Evolutionary conservation across 2,113 vertebrate genomes (phyloP).

Genomic region (Australoheros scitulus): DNA sequence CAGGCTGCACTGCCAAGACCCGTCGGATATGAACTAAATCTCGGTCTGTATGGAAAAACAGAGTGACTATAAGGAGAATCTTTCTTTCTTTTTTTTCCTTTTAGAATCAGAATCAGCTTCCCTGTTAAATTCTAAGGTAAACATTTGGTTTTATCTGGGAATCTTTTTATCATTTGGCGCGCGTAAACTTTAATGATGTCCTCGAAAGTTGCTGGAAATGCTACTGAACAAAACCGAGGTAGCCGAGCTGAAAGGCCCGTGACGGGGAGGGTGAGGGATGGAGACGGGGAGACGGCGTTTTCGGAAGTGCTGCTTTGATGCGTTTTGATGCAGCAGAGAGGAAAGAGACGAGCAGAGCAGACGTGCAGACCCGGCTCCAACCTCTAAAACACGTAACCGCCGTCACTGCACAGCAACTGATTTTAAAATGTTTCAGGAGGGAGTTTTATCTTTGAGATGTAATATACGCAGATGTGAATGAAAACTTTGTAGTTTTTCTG

Average conservation of each 20-base stretch:
- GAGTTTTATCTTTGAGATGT: not conserved
- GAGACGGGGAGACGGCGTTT: conserved; percentile 37
- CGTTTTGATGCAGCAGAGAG: conserved; percentile 33
- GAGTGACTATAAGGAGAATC: conserved; percentile 33
- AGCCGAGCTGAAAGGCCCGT: conserved; percentile 42
- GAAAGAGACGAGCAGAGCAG: conserved; percentile 28
- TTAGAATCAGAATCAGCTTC: conserved; percentile 4
- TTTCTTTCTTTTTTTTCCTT: not conserved
- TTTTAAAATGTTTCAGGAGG: not conserved
- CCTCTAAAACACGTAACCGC: not conserved
- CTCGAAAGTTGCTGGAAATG: conserved; percentile 46
- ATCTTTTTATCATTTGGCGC: conserved; percentile 30
- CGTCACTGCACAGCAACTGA: not conserved
- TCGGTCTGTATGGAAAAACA: conserved; percentile 16
- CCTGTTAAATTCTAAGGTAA: conserved; percentile 27
- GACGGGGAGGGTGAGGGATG: conserved; percentile 37
- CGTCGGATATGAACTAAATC: conserved; percentile 31
- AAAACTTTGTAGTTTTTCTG: not conserved
- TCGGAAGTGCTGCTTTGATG: conserved; percentile 40
- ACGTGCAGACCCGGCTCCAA: not conserved
- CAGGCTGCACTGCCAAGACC: conserved; percentile 10
- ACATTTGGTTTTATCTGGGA: conserved; percentile 28
- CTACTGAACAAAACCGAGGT: conserved; percentile 18
- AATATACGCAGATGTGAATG: not conserved
- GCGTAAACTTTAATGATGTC: conserved; percentile 52